Evolutionary conservation across 2,888 invertebrate species (phyloP).

Genomic region (Apodemia mormo): DNA sequence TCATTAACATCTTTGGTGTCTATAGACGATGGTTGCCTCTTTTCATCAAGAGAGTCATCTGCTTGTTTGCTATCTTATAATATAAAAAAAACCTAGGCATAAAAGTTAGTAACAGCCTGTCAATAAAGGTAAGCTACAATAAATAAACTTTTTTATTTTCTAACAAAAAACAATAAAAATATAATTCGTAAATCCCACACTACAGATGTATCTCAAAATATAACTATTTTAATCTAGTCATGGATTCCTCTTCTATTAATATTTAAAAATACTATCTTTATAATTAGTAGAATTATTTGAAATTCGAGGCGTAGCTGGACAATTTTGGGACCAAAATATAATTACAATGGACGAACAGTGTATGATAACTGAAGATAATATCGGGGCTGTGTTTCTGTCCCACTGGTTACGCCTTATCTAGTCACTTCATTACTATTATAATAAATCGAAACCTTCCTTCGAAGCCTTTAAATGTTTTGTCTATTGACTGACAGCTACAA

Average conservation of each 20-base stretch:
- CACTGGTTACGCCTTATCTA: constrained; percentile 72
- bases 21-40: too few species aligned
- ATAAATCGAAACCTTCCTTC: constrained; percentile 65
- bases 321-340: constrained; percentile 67
- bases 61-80: too few species aligned
- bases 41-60: too few species aligned
- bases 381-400: constrained; percentile 61
- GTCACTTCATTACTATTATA: constrained; percentile 35
- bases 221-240: constrained; percentile 46
- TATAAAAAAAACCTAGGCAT: too few species aligned
- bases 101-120: too few species aligned
- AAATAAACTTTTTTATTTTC: too few species aligned
- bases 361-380: constrained; percentile 40
- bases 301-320: constrained; percentile 72
- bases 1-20: too few species aligned
- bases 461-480: constrained; percentile 63
- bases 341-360: constrained; percentile 51
- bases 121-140: too few species aligned
- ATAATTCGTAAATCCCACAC: too few species aligned
- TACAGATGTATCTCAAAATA: neutral
- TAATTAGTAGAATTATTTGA: constrained; percentile 41
- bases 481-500: constrained; percentile 75
- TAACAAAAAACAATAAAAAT: too few species aligned
- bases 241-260: constrained; percentile 45
- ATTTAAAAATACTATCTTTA: constrained; percentile 41